Base-by-base conservation (phyloP, 2,797 vertebrate genomes). In the Malacoraja senta region DNA sequence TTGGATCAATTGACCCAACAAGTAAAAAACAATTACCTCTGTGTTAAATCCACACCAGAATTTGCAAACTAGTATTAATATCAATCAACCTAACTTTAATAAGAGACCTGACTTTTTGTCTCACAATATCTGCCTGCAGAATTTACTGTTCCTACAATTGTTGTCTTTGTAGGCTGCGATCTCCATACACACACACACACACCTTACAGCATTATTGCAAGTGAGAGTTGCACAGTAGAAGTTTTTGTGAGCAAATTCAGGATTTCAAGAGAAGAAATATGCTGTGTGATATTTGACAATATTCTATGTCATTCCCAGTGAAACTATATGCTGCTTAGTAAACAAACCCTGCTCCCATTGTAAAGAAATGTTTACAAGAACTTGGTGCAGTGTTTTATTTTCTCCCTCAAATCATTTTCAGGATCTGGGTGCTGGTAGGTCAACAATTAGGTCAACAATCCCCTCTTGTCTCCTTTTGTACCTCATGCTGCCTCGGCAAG, bases 1-100 rank as follows among this genome's bases (percentile, higher is more conserved):
- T 84, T 84, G 53, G 53, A 26, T 61, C 81, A 84, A 84, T 61
- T 61, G 81, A 29, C 58, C 81, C 53, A 84, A 84, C 80, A 83
- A 58, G 44, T 53, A 83, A 24, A 83, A 83, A 83, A 83, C 81
- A n/a, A 84, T 84, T 84, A 84, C 53, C 44, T 29, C 38, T 8
- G 0, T 84, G 26, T 61, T 84, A 84, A 84, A 84, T 15, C 44
- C 61, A 61, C 9, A 61, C 58, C 26, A 29, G 53, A 84, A 29
- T 61, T 61, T 61, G 44, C 13, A 29, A 84, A 84, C n/a, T 84
- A 12, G 53, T 84, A 61, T n/a, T n/a, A 84, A 84, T 61, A 84
- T 84, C 53, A 61, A 3, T 29, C 53, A 84, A 13, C 10, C 3
- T 61, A 84, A 84, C 53, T 29, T 83, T 32, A 61, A 15, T 3